A percentile compares a stretch with the other conserved stretches of the same genome.
Conservation (phyloP, 2,113 vertebrate genomes). For the Conger conger region DNA sequence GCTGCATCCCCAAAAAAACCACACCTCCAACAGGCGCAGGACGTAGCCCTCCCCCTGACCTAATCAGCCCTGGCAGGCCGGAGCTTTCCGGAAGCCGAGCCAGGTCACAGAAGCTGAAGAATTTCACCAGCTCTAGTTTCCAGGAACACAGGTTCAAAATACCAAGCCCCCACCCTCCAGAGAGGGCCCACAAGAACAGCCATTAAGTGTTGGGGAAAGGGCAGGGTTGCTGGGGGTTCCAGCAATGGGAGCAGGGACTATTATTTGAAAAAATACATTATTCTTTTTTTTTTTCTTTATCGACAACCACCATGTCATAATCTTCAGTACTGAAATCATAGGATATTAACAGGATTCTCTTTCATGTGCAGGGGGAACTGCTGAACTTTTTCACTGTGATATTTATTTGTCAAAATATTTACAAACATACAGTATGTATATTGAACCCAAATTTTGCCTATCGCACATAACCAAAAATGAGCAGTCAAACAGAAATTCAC, state of each 20-base stretch:
- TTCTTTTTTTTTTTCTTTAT: no score
- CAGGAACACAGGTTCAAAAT: neutral
- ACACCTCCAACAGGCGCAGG: neutral
- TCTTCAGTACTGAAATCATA: no score
- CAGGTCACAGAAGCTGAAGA: neutral
- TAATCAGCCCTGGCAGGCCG: neutral
- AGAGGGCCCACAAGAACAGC: neutral
- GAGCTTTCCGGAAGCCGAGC: neutral
- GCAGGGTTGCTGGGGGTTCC: neutral
- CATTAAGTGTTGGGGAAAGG: neutral
- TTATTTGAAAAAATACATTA: neutral
- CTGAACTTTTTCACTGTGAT: no score
- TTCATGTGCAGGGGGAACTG: no score
- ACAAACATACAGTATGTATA: no score
- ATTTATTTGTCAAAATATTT: no score
- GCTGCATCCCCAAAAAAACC: neutral
- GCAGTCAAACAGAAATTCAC: no score
- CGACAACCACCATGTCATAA: no score
- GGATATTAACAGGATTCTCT: no score
- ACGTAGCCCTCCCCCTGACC: neutral
- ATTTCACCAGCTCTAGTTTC: neutral
- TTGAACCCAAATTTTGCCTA: no score
- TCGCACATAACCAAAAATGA: no score
- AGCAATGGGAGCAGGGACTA: no score
- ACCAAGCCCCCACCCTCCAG: neutral